Evolutionary conservation across 2,113 vertebrate genomes (phyloP).

Genomic region (Burhinus bistriatus): DNA sequence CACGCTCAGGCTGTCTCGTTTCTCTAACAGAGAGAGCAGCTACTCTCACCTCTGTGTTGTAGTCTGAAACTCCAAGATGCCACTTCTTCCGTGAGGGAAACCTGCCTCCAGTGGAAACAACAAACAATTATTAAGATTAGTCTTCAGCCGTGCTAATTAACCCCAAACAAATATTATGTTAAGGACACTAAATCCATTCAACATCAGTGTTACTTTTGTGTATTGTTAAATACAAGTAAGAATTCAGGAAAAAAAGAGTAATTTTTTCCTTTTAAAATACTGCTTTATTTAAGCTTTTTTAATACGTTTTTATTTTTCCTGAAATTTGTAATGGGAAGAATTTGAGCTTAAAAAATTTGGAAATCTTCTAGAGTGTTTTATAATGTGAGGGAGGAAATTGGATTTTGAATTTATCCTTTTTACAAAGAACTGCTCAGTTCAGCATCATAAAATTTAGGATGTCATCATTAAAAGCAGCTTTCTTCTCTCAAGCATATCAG

Average conservation of each 20-base stretch:
- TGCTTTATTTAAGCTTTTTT: not conserved
- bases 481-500: not conserved
- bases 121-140: constrained; percentile 72
- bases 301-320: not conserved
- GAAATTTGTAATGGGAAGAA: not conserved
- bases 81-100: constrained; percentile 64
- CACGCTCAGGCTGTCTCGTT: not conserved
- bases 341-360: not conserved
- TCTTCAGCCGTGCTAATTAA: constrained; percentile 69
- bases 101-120: constrained; percentile 73
- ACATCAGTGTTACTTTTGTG: constrained; percentile 33
- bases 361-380: not conserved
- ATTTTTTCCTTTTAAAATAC: constrained; percentile 1
- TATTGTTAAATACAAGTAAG: constrained; percentile 50
- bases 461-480: not conserved
- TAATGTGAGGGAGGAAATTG: not conserved
- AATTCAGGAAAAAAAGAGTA: not conserved
- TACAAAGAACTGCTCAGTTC: not conserved
- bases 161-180: constrained; percentile 63
- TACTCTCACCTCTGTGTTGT: constrained; percentile 49
- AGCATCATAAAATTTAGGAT: not conserved
- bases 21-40: not conserved
- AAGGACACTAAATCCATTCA: constrained; percentile 65
- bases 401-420: constrained; percentile 19
- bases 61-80: constrained; percentile 62